Conservation (phyloP, 2,888 invertebrate species). For the Heteromyza rotundicornis region DNA sequence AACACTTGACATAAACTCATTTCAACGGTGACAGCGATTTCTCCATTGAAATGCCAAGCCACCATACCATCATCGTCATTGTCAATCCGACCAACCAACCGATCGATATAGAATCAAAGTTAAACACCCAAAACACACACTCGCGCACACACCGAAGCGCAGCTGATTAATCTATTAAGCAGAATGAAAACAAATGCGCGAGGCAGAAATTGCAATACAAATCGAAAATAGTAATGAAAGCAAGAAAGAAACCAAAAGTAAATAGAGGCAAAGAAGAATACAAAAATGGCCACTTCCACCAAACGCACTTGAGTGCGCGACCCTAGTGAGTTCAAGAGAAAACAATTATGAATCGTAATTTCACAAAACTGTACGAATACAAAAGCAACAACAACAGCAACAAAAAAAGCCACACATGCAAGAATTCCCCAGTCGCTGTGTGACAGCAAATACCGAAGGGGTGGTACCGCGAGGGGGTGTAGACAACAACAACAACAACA, state of each 20-base stretch:
- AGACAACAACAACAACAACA: conserved; percentile 1
- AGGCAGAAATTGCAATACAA: not conserved
- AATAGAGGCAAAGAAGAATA: conserved; percentile 8
- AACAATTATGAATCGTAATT: conserved; percentile 37
- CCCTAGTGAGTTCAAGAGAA: conserved; percentile 23
- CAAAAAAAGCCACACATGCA: conserved; percentile 10
- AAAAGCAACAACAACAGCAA: conserved; percentile 21
- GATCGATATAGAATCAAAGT: not conserved
- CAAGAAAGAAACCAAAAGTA: too few species aligned
- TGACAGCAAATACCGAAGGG: not conserved
- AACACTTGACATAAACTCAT: not conserved
- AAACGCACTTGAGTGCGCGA: conserved; percentile 11
- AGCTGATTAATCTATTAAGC: too few species aligned
- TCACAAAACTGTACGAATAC: conserved; percentile 23
- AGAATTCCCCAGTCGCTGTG: not conserved
- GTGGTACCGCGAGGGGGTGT: not conserved
- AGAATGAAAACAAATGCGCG: not conserved
- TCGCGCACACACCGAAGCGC: not conserved
- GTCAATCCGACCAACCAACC: not conserved
- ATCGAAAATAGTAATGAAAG: not conserved
- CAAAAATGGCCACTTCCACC: not conserved
- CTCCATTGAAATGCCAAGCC: not conserved
- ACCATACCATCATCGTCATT: too few species aligned
- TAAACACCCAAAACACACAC: not conserved
- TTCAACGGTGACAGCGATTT: not conserved